A percentile compares a stretch with the other conserved stretches of the same genome.
Conservation (phyloP, 2,797 vertebrate genomes). For the Cygnus olor region DNA sequence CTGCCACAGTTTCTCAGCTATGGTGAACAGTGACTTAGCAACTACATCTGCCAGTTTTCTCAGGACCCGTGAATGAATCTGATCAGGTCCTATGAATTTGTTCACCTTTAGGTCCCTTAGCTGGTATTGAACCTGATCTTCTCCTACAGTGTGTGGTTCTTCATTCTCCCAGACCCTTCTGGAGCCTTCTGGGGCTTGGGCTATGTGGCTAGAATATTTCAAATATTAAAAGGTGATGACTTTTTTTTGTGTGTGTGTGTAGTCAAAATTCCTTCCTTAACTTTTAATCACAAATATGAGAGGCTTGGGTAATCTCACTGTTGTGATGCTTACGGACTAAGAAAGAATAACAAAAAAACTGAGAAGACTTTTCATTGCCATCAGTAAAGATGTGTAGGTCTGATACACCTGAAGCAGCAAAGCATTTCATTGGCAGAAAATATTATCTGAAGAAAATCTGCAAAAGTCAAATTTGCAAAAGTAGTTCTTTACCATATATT, state of each 20-base stretch:
- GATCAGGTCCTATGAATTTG: too few relatives aligned
- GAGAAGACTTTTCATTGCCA: not conserved
- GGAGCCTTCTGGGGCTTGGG: too few relatives aligned
- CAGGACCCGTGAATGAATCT: too few relatives aligned
- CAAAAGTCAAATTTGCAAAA: not conserved
- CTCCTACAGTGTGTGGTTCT: too few relatives aligned
- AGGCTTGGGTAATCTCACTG: not conserved
- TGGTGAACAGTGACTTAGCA: too few relatives aligned
- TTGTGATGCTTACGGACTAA: not conserved
- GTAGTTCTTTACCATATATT: not conserved
- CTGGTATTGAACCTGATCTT: too few relatives aligned
- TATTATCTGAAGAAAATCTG: not conserved
- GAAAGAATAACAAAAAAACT: not conserved
- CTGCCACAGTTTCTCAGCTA: too few relatives aligned
- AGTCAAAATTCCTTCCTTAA: not conserved
- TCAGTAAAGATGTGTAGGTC: not conserved
- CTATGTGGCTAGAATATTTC: not conserved
- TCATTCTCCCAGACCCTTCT: too few relatives aligned
- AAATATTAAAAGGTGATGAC: not conserved
- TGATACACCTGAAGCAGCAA: not conserved
- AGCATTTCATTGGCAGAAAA: not conserved
- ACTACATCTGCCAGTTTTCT: too few relatives aligned
- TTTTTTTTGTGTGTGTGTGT: too few relatives aligned
- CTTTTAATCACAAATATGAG: not conserved
- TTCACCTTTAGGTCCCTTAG: too few relatives aligned